Conservation (phyloP, 2,797 vertebrate genomes). For the Nannoperca obscura region DNA sequence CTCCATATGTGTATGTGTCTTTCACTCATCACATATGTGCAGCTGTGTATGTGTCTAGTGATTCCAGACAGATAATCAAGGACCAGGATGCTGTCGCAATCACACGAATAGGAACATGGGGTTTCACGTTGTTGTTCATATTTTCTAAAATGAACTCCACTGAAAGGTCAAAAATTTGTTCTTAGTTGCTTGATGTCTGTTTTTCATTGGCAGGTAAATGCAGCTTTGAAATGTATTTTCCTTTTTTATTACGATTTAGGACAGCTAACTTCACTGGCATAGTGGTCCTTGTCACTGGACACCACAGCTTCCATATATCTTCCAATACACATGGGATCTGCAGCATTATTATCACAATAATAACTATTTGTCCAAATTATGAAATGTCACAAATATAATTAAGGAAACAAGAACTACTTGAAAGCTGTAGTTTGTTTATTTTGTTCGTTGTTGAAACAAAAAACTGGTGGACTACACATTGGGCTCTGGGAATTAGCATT, state of each 20-base stretch:
- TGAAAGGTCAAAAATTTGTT: neutral
- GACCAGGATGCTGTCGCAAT: constrained; percentile 6
- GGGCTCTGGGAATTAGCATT: no score
- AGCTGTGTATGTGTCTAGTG: constrained; percentile 43
- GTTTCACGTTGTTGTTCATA: neutral
- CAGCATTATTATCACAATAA: neutral
- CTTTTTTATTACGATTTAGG: neutral
- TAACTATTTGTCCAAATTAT: neutral
- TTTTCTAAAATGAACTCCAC: neutral
- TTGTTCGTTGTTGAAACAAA: neutral
- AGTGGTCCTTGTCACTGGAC: neutral
- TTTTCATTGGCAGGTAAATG: no score
- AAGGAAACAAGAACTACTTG: no score
- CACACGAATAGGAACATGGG: neutral
- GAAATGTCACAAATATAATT: neutral
- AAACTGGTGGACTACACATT: no score
- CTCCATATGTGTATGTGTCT: neutral
- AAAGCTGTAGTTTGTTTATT: no score
- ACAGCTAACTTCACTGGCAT: neutral
- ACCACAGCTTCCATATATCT: neutral
- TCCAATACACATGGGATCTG: neutral
- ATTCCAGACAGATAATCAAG: constrained; percentile 26
- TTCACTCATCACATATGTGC: constrained; percentile 40
- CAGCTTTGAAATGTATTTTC: no score
- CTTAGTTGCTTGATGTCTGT: neutral